Percentiles rank a stretch among this genome's conserved stretches.
Evolutionary conservation across 2,797 vertebrate species (phyloP).

Genomic region (Yasuhikotakia modesta): DNA sequence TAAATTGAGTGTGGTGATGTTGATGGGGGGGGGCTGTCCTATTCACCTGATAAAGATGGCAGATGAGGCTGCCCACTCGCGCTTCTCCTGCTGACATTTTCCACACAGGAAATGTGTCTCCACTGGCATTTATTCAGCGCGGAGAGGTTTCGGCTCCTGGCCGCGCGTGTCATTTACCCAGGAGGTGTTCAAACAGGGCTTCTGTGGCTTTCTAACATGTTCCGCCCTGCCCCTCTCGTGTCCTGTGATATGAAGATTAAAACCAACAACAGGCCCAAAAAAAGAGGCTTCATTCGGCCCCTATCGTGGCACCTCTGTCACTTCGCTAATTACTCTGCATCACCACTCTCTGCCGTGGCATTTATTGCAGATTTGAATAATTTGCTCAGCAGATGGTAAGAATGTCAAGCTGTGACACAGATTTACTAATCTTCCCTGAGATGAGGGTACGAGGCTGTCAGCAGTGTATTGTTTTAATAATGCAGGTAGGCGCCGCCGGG

Average conservation of each 20-base stretch:
- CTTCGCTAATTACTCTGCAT: constrained; percentile 83
- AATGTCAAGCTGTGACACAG: constrained; percentile 84
- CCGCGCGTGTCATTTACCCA: constrained; percentile 73
- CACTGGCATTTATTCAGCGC: constrained; percentile 74
- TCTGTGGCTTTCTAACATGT: constrained; percentile 51
- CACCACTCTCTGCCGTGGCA: constrained; percentile 79
- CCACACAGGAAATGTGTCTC: constrained; percentile 69
- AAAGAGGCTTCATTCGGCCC: constrained; percentile 70
- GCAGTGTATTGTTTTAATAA: constrained; percentile 79
- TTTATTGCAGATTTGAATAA: constrained; percentile 87
- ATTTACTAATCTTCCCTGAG: constrained; percentile 80
- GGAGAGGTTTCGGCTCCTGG: constrained; percentile 67
- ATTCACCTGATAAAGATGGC: constrained; percentile 50
- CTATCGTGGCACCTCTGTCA: constrained; percentile 79
- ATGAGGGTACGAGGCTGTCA: constrained; percentile 77
- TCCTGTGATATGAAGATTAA: constrained; percentile 55
- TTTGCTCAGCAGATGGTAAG: constrained; percentile 85
- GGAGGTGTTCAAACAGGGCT: constrained; percentile 53
- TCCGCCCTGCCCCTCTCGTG: constrained; percentile 46
- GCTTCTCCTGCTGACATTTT: constrained; percentile 72
- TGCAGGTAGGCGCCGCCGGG: constrained; percentile 46
- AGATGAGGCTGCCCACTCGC: constrained; percentile 37
- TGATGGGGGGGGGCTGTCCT: constrained; percentile 36
- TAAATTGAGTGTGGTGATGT: constrained; percentile 44
- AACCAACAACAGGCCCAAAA: constrained; percentile 56